These are phyloP conservation scores for Myopa testacea DNA, from an alignment of 2,888 invertebrate species.

Conservation along the genomic window DNA sequence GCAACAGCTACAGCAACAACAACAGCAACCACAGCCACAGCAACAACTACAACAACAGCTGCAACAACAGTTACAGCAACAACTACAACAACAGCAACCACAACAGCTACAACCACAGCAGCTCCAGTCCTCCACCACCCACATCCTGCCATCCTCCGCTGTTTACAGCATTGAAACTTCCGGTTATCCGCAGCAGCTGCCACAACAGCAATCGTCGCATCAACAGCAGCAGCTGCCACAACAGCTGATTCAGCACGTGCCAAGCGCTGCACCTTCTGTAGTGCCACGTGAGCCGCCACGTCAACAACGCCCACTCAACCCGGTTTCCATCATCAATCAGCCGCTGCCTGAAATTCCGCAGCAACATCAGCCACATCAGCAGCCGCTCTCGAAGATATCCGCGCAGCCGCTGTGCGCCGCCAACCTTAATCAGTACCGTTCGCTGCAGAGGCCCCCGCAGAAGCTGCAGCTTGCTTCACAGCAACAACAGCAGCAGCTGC, in stretches of 20 bases:
- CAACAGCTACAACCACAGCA: constrained; percentile 53
- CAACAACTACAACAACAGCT: constrained; percentile 55
- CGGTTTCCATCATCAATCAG: constrained; percentile 68
- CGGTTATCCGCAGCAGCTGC: constrained; percentile 51
- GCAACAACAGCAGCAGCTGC: constrained; percentile 46
- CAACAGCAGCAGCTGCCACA: constrained; percentile 44
- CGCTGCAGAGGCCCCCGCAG: constrained; percentile 71
- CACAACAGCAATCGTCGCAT: constrained; percentile 42
- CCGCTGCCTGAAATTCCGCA: constrained; percentile 68
- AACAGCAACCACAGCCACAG: constrained; percentile 50
- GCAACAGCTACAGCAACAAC: constrained; percentile 53
- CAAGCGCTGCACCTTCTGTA: constrained; percentile 47
- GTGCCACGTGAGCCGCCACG: constrained; percentile 46
- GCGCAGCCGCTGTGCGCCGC: constrained; percentile 67
- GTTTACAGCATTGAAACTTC: constrained; percentile 68
- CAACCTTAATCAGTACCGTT: constrained; percentile 72
- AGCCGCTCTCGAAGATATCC: constrained; percentile 62
- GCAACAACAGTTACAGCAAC: constrained; percentile 54
- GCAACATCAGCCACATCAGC: constrained; percentile 46
- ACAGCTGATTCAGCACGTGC: constrained; percentile 46
- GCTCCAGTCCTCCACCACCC: constrained; percentile 61
- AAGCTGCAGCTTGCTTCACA: constrained; percentile 57
- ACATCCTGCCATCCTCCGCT: constrained; percentile 64
- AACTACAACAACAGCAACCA: constrained; percentile 56
- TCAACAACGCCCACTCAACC: constrained; percentile 57